Conservation (phyloP, 2,113 vertebrate species). For the Silurus asotus region DNA sequence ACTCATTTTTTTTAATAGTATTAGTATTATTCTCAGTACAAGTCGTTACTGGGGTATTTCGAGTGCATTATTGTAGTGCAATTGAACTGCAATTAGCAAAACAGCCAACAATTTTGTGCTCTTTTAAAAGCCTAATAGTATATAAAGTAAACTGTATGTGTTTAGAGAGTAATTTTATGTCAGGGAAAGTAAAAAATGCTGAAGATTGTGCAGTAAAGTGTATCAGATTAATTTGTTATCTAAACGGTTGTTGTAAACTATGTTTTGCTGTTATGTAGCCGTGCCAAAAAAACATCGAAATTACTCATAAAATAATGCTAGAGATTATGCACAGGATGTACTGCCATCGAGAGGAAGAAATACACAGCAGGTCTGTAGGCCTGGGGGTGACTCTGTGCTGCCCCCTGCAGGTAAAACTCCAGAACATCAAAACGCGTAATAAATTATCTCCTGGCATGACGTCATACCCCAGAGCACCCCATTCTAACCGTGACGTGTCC, state of each 20-base stretch:
- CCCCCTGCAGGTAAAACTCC: slow-evolving; percentile 60
- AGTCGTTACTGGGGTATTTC: neutral
- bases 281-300: neutral
- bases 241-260: neutral
- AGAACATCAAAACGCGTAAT: neutral
- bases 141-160: neutral
- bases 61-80: slow-evolving; percentile 15
- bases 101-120: neutral
- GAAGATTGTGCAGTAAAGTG: too few relatives aligned
- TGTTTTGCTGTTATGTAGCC: neutral
- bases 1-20: neutral
- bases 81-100: neutral
- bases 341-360: neutral
- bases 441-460: neutral
- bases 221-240: neutral
- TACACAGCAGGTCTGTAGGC: neutral
- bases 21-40: neutral
- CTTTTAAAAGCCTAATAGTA: neutral
- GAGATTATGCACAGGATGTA: neutral
- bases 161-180: neutral
- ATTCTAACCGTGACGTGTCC: neutral
- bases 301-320: neutral
- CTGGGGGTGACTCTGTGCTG: slow-evolving; percentile 53
- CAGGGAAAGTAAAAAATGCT: neutral
- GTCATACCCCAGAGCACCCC: neutral